Base-by-base conservation (phyloP, 2,888 invertebrate species). In the Cataglyphis rosenhaueri region DNA sequence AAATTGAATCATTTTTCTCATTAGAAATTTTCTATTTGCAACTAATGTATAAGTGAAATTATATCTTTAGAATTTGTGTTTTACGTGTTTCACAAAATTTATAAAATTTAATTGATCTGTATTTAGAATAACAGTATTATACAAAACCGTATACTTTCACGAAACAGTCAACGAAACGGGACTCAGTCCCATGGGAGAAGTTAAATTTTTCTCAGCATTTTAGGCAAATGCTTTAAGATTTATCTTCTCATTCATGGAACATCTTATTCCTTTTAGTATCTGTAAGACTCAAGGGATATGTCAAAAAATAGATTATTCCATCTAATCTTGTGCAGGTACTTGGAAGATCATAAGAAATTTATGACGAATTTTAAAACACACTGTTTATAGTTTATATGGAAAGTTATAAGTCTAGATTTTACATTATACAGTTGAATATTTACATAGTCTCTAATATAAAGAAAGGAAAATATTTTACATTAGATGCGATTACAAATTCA, bases 221-320 rank as follows among this genome's bases (percentile, higher is more conserved):
- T 55, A 57, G 15, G 1, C 15, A 35, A 32, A 55, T 66, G 12
- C 5, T 18, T 6, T 12, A 29, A 21, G 12, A 55, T 66, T 48
- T 55, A 76, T 5, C 12, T 71, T 71, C 10, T 64, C 75, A 64
- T 75, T 73, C 55, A 29, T 62, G 12, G 0, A 44, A 52, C n/a
- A 21, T 62, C 18, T 25, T 15, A 21, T 74, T 57, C 1, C 55
- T 4, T 35, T 29, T 75, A 25, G 2, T 55, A 25, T n/a, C 6
- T 25, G 25, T 12, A 0, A 25, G 57, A 21, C 18, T 6, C 12
- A 57, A 32, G 52, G 64, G 55, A 55, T 75, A 12, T 64, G 52
- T 66, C 8, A 55, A 66, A 65, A 76, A 52, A 38, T 48, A 9
- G 15, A 52, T 55, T 25, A 8, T 9, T 38, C 6, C 18, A 65